Evolutionary conservation across 2,113 vertebrate genomes (phyloP).

Genomic region (Circaetus gallicus): DNA sequence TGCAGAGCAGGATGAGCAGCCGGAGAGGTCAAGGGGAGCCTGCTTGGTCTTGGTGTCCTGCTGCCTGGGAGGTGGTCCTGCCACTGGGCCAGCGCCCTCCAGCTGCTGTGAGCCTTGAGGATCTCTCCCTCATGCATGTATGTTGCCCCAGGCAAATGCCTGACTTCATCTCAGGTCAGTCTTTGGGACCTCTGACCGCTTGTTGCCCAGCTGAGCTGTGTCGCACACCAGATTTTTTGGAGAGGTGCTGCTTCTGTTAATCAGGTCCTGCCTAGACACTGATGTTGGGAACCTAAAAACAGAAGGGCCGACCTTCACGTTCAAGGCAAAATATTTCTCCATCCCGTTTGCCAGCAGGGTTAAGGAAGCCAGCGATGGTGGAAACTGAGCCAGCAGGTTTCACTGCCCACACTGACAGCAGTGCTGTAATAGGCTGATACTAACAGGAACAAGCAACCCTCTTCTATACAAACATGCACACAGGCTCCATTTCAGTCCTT

Average conservation of each 20-base stretch:
- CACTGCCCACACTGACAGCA: conserved; percentile 1
- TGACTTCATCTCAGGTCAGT: background rate
- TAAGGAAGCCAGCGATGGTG: background rate
- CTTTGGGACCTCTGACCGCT: background rate
- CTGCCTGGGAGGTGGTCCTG: background rate
- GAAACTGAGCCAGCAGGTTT: background rate
- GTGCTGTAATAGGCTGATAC: background rate
- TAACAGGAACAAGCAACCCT: background rate
- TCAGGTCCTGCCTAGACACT: background rate
- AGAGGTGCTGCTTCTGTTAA: background rate
- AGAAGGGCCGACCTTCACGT: background rate
- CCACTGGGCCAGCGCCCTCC: rapidly evolving
- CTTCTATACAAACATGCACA: rapidly evolving
- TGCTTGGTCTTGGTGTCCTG: background rate
- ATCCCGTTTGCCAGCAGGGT: background rate
- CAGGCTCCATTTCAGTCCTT: background rate
- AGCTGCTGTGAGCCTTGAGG: background rate
- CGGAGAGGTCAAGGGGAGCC: background rate
- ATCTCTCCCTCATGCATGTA: background rate
- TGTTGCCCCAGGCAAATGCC: background rate
- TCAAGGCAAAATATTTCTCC: background rate
- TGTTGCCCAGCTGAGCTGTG: background rate
- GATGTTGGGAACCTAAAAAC: background rate
- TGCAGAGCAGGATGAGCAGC: background rate
- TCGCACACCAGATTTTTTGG: background rate